phyloP scores from a whole-genome alignment of 2,888 invertebrate species.

The Ormyrus nitidulus region DNA sequence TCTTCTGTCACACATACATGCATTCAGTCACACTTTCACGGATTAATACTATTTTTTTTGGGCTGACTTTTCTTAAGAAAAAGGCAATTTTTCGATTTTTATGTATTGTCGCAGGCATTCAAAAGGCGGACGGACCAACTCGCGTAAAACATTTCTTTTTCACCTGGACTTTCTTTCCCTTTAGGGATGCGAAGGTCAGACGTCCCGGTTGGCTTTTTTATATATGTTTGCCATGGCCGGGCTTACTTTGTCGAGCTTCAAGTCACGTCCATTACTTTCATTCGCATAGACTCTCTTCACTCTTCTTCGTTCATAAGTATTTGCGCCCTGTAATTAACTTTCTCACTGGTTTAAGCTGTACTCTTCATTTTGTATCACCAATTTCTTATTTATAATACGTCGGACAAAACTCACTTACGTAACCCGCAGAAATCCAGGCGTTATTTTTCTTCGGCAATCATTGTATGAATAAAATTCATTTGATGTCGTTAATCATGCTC shows the following conservation, averaged over 20 bases:
- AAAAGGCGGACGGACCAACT: conserved; percentile 45
- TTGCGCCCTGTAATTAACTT: neutral
- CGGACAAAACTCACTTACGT: neutral
- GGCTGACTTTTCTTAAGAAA: conserved; percentile 64
- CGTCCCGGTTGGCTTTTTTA: conserved; percentile 53
- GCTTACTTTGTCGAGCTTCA: conserved; percentile 25
- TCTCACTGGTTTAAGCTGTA: neutral
- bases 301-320: neutral
- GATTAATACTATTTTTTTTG: conserved; percentile 61
- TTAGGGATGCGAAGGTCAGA: neutral
- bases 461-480: conserved; percentile 1
- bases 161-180: conserved; percentile 43
- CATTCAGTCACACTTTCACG: too few species aligned
- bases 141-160: conserved; percentile 30
- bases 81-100: conserved; percentile 65
- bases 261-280: conserved; percentile 7
- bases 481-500: conserved; percentile 34
- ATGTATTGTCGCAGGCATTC: conserved; percentile 49
- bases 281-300: neutral
- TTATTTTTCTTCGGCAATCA: neutral
- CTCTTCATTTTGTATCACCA: neutral
- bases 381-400: neutral
- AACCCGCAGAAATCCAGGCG: conserved; percentile 17
- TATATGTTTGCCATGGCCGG: conserved; percentile 57
- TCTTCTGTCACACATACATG: too few species aligned